phyloP scores from a whole-genome alignment of 2,113 vertebrate species.

The Rhinolophus ferrumequinum region DNA sequence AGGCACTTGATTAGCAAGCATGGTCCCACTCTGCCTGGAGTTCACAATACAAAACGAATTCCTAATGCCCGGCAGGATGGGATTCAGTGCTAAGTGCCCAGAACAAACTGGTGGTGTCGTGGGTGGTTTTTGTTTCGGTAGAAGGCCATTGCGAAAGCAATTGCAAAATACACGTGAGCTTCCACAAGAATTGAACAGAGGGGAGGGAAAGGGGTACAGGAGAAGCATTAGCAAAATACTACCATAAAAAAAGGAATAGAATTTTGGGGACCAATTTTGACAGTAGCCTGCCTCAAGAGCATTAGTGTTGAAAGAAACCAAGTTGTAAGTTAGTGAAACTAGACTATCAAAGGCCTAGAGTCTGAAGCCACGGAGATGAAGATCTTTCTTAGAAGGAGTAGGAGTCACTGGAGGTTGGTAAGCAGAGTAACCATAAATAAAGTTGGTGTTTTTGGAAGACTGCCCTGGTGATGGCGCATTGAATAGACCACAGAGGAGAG shows the following conservation, averaged over 20 bases:
- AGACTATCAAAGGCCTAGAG: background rate
- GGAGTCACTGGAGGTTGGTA: background rate
- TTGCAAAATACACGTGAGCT: background rate
- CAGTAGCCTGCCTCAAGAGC: background rate
- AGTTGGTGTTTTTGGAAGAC: background rate
- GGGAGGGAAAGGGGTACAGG: fast-evolving
- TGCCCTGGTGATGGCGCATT: background rate
- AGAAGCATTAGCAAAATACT: background rate
- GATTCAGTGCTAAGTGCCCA: background rate
- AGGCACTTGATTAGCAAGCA: background rate
- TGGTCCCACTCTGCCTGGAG: background rate
- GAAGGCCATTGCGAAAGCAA: background rate
- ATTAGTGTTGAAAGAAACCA: background rate
- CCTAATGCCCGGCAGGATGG: background rate
- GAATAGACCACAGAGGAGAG: background rate
- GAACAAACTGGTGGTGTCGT: background rate
- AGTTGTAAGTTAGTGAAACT: background rate
- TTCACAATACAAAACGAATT: background rate
- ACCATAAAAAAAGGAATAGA: background rate
- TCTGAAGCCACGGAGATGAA: background rate
- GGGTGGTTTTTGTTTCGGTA: background rate
- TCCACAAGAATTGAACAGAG: background rate
- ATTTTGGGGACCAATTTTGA: background rate
- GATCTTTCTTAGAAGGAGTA: background rate
- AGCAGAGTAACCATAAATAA: background rate